A percentile compares a stretch with the other conserved stretches of the same genome.
phyloP scores from a whole-genome alignment of 2,888 invertebrate species.

The Nephrotoma flavescens region DNA sequence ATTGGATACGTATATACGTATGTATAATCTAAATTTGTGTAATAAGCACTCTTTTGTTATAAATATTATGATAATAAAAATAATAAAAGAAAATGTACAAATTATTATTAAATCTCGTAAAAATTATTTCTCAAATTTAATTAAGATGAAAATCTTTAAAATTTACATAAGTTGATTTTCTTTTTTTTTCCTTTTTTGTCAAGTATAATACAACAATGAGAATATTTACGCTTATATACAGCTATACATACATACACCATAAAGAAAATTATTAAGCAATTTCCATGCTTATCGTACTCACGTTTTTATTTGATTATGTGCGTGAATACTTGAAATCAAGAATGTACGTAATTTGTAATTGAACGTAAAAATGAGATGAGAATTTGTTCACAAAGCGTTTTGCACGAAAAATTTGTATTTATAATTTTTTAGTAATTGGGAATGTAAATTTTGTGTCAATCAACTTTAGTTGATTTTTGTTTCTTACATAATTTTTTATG shows the following conservation, averaged over 20 bases:
- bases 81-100: background rate
- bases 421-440: no score
- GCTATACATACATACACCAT: background rate
- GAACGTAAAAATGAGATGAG: no score
- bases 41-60: background rate
- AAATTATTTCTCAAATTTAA: background rate
- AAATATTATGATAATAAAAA: background rate
- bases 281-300: background rate
- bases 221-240: no score
- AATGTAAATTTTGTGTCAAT: no score
- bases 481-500: no score
- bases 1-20: background rate
- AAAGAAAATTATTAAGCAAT: background rate
- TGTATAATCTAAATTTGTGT: background rate
- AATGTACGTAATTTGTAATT: background rate
- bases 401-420: no score
- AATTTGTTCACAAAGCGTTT: no score
- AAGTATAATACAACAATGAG: no score
- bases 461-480: no score
- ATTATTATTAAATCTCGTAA: background rate
- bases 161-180: background rate
- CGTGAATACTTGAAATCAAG: background rate
- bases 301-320: background rate
- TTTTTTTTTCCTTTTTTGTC: background rate
- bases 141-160: background rate